These are phyloP conservation scores for Pogonognathellus flavescens DNA, from an alignment of 1,140 invertebrate genomes.

Conservation along the genomic window DNA sequence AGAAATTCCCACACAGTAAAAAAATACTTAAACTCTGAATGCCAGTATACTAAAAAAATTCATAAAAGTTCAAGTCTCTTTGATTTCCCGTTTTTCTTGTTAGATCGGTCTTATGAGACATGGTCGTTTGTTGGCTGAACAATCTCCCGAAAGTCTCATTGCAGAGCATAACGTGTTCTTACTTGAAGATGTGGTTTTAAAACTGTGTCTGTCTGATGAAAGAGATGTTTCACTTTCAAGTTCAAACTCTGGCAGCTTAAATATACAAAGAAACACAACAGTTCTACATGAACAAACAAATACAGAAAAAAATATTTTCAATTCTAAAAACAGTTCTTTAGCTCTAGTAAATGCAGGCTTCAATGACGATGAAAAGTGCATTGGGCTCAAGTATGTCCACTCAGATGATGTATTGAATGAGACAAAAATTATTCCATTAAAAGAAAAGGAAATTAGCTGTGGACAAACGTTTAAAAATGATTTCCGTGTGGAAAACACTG, in stretches of 20 bases:
- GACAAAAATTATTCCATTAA: not conserved
- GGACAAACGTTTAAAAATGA: no score
- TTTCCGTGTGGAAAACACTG: no score
- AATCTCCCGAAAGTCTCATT: constrained; percentile 86
- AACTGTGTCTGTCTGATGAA: constrained; percentile 80
- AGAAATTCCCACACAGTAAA: constrained; percentile 83
- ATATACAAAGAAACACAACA: not conserved
- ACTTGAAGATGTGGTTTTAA: constrained; percentile 93
- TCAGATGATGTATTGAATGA: not conserved
- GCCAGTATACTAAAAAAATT: no score
- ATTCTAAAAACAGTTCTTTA: not conserved
- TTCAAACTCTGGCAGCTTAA: not conserved
- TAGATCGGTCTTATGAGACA: constrained; percentile 82
- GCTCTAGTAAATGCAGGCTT: not conserved
- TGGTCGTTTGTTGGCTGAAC: constrained; percentile 89
- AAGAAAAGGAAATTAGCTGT: not conserved
- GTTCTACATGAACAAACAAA: not conserved
- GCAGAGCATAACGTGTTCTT: constrained; percentile 84
- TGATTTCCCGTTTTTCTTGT: not conserved
- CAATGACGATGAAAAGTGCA: not conserved
- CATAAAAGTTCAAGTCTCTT: no score
- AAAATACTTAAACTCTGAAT: no score
- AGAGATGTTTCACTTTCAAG: not conserved
- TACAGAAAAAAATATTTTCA: not conserved
- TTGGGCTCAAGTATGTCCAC: not conserved